phyloP scores from a whole-genome alignment of 2,113 vertebrate species.

The Psilopogon haemacephalus region DNA sequence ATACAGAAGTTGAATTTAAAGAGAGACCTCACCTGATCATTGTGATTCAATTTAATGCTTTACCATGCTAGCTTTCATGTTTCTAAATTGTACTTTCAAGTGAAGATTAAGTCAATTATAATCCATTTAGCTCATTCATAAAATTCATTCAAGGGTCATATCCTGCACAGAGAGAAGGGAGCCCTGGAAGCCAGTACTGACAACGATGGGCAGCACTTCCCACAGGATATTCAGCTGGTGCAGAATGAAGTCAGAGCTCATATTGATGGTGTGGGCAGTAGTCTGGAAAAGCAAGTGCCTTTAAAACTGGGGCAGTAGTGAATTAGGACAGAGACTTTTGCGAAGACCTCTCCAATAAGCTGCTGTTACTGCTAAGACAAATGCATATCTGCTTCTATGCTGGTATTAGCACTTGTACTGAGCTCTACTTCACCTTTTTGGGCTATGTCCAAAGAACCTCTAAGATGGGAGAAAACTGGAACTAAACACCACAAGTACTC shows the following conservation, averaged over 20 bases:
- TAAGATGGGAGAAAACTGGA: not conserved
- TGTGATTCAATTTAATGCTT: conserved; percentile 34
- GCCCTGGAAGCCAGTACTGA: not conserved
- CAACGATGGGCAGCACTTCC: not conserved
- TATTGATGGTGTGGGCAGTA: not conserved
- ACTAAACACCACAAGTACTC: not conserved
- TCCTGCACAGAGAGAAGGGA: not conserved
- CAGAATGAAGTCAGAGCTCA: not conserved
- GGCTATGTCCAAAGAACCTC: not conserved
- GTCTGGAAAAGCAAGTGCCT: not conserved
- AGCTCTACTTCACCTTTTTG: not conserved
- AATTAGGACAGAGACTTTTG: conserved; percentile 3
- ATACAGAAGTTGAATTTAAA: not conserved
- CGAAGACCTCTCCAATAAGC: not conserved
- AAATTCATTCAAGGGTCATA: conserved; percentile 33
- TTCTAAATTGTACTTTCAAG: conserved; percentile 21
- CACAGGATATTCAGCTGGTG: not conserved
- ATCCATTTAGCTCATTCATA: conserved; percentile 56
- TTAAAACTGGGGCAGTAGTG: conserved; percentile 15
- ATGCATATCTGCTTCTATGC: not conserved
- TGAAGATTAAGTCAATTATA: conserved; percentile 43
- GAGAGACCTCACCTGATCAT: not conserved
- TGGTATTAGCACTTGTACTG: not conserved
- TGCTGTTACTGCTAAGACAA: not conserved
- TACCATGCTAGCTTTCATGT: not conserved